Conservation (phyloP, 2,113 vertebrate species). For the Polypterus senegalus region DNA sequence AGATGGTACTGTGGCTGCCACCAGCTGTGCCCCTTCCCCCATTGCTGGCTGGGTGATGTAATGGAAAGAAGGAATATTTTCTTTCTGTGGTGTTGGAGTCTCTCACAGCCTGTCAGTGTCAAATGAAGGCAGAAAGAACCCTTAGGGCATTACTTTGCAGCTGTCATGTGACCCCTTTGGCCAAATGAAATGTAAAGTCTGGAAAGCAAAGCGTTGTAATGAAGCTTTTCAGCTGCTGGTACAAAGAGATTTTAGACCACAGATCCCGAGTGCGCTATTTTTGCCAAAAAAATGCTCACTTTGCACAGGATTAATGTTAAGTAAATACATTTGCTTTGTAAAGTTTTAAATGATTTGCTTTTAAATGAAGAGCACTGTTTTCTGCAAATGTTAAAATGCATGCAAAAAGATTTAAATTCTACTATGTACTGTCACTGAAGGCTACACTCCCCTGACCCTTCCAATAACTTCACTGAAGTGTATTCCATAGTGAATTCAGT, state of each 20-base stretch:
- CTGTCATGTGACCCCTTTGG: slow-evolving; percentile 58
- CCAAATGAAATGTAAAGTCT: slow-evolving; percentile 46
- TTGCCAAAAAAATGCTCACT: slow-evolving; percentile 28
- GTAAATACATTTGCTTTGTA: slow-evolving; percentile 26
- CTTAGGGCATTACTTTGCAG: slow-evolving; percentile 50
- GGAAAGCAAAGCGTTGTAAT: slow-evolving; percentile 29
- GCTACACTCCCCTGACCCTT: too few relatives aligned
- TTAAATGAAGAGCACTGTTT: slow-evolving; percentile 13
- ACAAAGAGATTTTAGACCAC: slow-evolving; percentile 42
- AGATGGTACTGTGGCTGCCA: slow-evolving; percentile 80
- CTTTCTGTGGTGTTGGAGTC: slow-evolving; percentile 50
- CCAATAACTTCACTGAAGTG: too few relatives aligned
- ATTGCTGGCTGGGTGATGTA: slow-evolving; percentile 64
- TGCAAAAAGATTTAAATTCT: slow-evolving; percentile 1
- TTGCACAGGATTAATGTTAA: slow-evolving; percentile 33
- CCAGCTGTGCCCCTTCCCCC: slow-evolving; percentile 69
- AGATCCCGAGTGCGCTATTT: slow-evolving; percentile 21
- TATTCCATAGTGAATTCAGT: too few relatives aligned
- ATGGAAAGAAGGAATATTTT: slow-evolving; percentile 71
- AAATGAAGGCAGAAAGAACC: slow-evolving; percentile 51
- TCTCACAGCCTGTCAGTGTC: slow-evolving; percentile 57
- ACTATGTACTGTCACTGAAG: too few relatives aligned
- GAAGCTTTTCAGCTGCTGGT: slow-evolving; percentile 49
- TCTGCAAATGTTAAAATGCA: slow-evolving; percentile 7
- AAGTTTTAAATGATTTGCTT: slow-evolving; percentile 28